phyloP scores from a whole-genome alignment of 1,140 invertebrate genomes.

The Penaeus indicus region DNA sequence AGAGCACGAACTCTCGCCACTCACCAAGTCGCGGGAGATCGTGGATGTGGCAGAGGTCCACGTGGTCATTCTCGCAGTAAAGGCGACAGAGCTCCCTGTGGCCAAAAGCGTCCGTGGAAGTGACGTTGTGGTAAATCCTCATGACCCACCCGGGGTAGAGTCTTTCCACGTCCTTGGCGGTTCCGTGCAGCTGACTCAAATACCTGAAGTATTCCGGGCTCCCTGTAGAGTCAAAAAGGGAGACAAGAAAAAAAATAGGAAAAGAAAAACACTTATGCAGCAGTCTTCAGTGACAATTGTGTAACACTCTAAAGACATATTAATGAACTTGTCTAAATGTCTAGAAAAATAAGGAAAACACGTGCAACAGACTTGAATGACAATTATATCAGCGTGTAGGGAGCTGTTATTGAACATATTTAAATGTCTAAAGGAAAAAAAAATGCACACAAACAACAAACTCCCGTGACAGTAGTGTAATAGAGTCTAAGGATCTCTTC shows the following conservation, averaged over 20 bases:
- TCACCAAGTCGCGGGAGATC: constrained; percentile 22
- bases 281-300: background rate
- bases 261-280: no score
- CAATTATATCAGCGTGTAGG: no score
- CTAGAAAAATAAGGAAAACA: no score
- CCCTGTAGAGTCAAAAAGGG: background rate
- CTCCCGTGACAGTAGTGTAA: no score
- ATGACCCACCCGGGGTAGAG: constrained; percentile 36
- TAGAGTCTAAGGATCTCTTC: no score
- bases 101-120: background rate
- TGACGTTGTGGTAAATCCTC: constrained; percentile 41
- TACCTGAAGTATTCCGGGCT: constrained; percentile 38
- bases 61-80: constrained; percentile 8
- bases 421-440: no score
- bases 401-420: no score
- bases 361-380: no score
- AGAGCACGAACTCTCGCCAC: background rate
- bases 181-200: background rate
- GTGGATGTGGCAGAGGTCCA: constrained; percentile 33
- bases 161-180: background rate
- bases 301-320: no score
- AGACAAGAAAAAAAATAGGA: no score
- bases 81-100: background rate
- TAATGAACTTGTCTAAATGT: no score
- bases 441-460: no score